Evolutionary conservation across 1,140 invertebrate genomes (phyloP), one percentile per base, ranked within the genome.

Genomic region (Nylanderia fulva): DNA sequence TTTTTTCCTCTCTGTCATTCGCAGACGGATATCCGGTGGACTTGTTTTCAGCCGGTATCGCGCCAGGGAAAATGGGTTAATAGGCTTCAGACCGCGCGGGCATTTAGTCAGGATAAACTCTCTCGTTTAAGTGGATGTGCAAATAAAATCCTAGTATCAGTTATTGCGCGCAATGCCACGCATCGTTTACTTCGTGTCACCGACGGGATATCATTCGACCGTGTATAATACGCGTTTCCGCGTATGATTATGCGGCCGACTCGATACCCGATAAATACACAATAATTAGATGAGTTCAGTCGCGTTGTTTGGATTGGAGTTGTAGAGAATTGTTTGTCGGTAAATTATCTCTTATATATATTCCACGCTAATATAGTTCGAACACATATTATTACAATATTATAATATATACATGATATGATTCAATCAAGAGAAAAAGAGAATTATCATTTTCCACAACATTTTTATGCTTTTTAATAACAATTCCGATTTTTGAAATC

Each of bases 101-200:
- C 36, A 36, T 79, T 66, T 29, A 36, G 52, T 52, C 45, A 48
- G 42, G 13, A 66, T 66, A 79, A 79, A 79, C 21, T 52, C 11
- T 21, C 11, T 21, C 61, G 61, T 33, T 64, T 61, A 66, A 36
- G 13, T 66, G 75, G 29, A 66, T 66, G 29, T 36, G n/a, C 42
- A 79, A 79, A 79, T 66, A 79, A 66, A 79, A 79, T 29, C 21
- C n/a, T 36, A n/a, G 29, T 52, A 15, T 52, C 60, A 36, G 48
- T 79, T 66, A 36, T 77, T 64, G 75, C 27, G 29, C 15, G 13
- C 9, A 39, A n/a, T 5, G 56, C 56, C 56, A 42, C 72, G 72
- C 56, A 76, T n/a, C 74, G 60, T 21, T 66, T 52, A 33, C 42
- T 36, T 36, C 18, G 42, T 27, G 13, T 66, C 66, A 52, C 15